phyloP scores from a whole-genome alignment of 1,140 invertebrate species.

The Drosophila kohkoa region DNA sequence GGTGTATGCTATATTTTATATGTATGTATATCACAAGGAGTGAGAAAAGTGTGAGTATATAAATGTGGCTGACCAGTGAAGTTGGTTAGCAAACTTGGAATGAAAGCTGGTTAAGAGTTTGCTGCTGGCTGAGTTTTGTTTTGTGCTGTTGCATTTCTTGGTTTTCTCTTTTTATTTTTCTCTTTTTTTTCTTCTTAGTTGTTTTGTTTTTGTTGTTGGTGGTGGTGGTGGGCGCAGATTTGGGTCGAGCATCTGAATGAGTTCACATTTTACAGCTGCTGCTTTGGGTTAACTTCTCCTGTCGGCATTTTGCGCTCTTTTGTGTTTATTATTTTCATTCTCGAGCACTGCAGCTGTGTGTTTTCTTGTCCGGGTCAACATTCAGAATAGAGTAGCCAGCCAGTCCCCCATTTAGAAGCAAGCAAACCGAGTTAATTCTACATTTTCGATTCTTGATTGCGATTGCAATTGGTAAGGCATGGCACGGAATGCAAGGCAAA shows the following conservation, averaged over 20 bases:
- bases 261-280: slow-evolving; percentile 53
- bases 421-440: slow-evolving; percentile 51
- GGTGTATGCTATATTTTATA: background rate
- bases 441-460: slow-evolving; percentile 47
- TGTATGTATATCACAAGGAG: no score
- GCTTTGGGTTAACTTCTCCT: slow-evolving; percentile 22
- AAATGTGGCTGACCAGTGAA: slow-evolving; percentile 48
- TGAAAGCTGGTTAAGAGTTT: slow-evolving; percentile 33
- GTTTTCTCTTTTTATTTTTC: slow-evolving; percentile 1
- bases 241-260: slow-evolving; percentile 58
- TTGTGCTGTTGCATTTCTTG: slow-evolving; percentile 68
- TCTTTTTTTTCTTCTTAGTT: background rate
- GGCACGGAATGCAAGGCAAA: background rate
- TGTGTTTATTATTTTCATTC: slow-evolving; percentile 39
- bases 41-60: slow-evolving; percentile 2
- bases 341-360: slow-evolving; percentile 4
- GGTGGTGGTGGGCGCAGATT: slow-evolving; percentile 30
- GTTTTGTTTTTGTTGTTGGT: slow-evolving; percentile 7
- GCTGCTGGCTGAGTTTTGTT: slow-evolving; percentile 37
- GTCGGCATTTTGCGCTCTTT: slow-evolving; percentile 35
- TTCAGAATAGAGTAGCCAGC: slow-evolving; percentile 48
- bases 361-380: slow-evolving; percentile 49
- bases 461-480: background rate
- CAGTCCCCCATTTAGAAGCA: slow-evolving; percentile 27
- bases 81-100: slow-evolving; percentile 44